A percentile compares a stretch with the other conserved stretches of the same genome.
phyloP scores from a whole-genome alignment of 2,797 vertebrate species.

The Xiphorhynchus erythropygius region DNA sequence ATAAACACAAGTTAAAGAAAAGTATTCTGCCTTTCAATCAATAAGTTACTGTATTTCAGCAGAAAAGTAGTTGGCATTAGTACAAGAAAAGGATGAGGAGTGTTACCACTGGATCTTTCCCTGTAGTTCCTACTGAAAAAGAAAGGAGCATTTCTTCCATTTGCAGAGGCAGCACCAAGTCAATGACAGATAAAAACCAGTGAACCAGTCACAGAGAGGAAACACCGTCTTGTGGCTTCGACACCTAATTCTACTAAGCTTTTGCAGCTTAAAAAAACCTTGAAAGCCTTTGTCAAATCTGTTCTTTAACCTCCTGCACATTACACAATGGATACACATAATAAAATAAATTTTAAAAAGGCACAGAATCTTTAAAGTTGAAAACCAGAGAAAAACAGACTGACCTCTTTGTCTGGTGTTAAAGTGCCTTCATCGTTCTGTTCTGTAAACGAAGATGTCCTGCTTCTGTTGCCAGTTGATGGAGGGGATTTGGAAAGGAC shows the following conservation, averaged over 20 bases:
- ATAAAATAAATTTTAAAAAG: neutral
- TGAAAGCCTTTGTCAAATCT: neutral
- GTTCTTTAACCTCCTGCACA: neutral
- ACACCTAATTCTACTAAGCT: neutral
- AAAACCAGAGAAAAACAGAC: conserved; percentile 20
- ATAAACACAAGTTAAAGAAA: neutral
- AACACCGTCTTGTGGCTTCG: neutral
- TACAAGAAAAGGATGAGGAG: neutral
- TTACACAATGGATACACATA: neutral
- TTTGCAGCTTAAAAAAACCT: neutral
- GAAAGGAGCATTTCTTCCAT: neutral
- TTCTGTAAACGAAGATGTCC: conserved; percentile 78
- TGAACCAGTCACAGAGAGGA: neutral
- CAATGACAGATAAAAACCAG: neutral
- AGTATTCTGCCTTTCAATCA: neutral
- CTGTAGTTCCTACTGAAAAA: neutral
- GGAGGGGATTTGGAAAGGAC: conserved; percentile 38
- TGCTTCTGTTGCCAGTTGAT: conserved; percentile 53
- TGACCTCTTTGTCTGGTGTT: conserved; percentile 88
- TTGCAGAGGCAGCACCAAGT: neutral
- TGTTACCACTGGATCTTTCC: neutral
- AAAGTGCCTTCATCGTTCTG: conserved; percentile 79
- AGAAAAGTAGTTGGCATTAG: neutral
- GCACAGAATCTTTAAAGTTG: neutral
- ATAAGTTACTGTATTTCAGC: neutral